phyloP scores from a whole-genome alignment of 2,888 invertebrate species.

The Gastrophysa polygoni region DNA sequence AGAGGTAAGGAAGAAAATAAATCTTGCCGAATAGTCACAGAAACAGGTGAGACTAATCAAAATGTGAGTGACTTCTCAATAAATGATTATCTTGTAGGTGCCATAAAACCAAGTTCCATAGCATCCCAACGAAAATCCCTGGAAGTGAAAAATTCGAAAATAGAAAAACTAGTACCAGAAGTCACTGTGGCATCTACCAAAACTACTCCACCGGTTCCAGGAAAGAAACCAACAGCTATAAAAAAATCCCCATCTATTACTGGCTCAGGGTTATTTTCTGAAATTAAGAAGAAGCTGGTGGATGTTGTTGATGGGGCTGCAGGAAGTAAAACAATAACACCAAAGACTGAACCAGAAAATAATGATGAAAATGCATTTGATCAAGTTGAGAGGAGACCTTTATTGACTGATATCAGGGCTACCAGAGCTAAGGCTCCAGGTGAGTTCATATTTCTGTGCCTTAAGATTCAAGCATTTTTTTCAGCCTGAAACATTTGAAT shows the following conservation, averaged over 20 bases:
- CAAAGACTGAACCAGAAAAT: slow-evolving; percentile 44
- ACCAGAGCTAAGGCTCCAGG: slow-evolving; percentile 70
- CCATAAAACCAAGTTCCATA: slow-evolving; percentile 46
- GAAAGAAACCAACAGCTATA: slow-evolving; percentile 69
- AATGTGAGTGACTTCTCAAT: not conserved
- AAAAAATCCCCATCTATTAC: slow-evolving; percentile 71
- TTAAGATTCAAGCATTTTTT: no score
- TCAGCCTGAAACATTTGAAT: no score
- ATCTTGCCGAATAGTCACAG: slow-evolving; percentile 19
- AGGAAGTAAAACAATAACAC: slow-evolving; percentile 56
- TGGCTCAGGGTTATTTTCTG: slow-evolving; percentile 39
- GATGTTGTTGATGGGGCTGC: slow-evolving; percentile 60
- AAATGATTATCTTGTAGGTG: slow-evolving; percentile 29
- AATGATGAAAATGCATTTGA: slow-evolving; percentile 63
- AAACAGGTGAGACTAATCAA: slow-evolving; percentile 25
- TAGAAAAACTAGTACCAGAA: slow-evolving; percentile 35
- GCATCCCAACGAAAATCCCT: slow-evolving; percentile 64
- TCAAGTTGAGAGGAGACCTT: slow-evolving; percentile 67
- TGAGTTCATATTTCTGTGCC: slow-evolving; percentile 37
- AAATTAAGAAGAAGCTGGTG: slow-evolving; percentile 44
- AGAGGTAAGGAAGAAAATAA: slow-evolving; percentile 31
- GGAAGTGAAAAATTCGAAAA: slow-evolving; percentile 54
- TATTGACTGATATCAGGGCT: slow-evolving; percentile 71
- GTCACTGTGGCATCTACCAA: slow-evolving; percentile 29
- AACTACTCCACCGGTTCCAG: slow-evolving; percentile 61